These are phyloP conservation scores for Diabrotica undecimpunctata DNA, from an alignment of 1,140 invertebrate species.

Conservation along the genomic window DNA sequence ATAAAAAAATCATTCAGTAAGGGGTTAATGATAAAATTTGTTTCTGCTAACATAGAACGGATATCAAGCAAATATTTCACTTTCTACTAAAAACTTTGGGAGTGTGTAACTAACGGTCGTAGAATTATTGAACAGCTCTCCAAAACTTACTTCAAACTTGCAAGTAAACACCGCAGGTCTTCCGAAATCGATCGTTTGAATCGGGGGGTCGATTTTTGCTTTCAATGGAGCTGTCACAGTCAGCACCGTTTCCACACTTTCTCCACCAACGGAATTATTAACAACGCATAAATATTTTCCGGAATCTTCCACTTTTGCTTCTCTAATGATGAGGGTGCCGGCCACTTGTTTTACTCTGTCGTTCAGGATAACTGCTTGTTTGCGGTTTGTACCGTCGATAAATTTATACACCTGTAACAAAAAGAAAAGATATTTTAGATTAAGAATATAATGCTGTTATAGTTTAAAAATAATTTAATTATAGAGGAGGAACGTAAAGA, in stretches of 20 bases:
- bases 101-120: too few species aligned
- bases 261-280: constrained; percentile 89
- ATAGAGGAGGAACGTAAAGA: too few species aligned
- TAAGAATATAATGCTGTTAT: neutral
- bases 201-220: constrained; percentile 81
- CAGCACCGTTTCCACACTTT: constrained; percentile 87
- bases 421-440: constrained; percentile 13
- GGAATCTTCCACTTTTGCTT: constrained; percentile 86
- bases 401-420: constrained; percentile 85
- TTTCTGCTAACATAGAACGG: too few species aligned
- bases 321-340: constrained; percentile 87
- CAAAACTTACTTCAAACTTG: constrained; percentile 73
- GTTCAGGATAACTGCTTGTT: constrained; percentile 78
- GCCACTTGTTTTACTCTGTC: constrained; percentile 90
- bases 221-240: constrained; percentile 87
- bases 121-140: too few species aligned
- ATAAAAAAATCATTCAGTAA: too few species aligned
- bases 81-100: too few species aligned
- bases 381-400: constrained; percentile 76
- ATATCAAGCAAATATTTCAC: too few species aligned
- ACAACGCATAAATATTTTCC: constrained; percentile 93
- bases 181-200: constrained; percentile 90
- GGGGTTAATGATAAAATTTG: too few species aligned
- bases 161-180: constrained; percentile 86
- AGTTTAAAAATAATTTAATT: too few species aligned